A percentile compares a stretch with the other conserved stretches of the same genome.
Evolutionary conservation across 2,113 vertebrate species (phyloP).

Genomic region (Oostethus manadensis): DNA sequence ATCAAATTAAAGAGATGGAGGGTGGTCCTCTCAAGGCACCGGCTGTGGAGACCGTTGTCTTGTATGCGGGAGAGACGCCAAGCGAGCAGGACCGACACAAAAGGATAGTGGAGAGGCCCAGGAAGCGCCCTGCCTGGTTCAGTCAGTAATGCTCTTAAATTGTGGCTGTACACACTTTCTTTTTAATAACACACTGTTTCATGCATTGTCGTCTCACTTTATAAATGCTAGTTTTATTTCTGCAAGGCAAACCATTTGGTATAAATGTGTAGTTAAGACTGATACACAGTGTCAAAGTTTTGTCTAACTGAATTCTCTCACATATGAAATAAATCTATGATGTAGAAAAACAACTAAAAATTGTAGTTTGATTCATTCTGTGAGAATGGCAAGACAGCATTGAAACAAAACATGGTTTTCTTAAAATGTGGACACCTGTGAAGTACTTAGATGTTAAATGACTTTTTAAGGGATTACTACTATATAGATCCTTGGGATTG

Average conservation of each 20-base stretch:
- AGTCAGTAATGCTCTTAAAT: conserved; percentile 47
- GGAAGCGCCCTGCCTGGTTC: conserved; percentile 91
- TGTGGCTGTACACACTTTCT: not conserved
- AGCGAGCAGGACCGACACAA: conserved; percentile 76
- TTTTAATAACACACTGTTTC: not conserved
- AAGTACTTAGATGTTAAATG: no score
- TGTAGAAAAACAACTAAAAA: not conserved
- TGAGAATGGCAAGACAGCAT: not conserved
- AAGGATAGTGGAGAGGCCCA: conserved; percentile 81
- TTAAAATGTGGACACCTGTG: not conserved
- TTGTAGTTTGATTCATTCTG: not conserved
- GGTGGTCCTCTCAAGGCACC: conserved; percentile 79
- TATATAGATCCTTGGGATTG: no score
- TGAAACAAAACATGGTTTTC: not conserved
- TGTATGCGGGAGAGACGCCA: conserved; percentile 82
- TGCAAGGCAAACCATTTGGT: not conserved
- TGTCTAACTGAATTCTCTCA: not conserved
- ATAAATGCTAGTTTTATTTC: not conserved
- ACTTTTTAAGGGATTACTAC: no score
- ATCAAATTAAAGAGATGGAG: conserved; percentile 79
- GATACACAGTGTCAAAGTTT: not conserved
- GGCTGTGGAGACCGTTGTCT: conserved; percentile 75
- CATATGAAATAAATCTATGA: conserved; percentile 33
- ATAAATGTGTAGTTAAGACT: not conserved
- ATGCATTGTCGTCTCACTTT: not conserved